These are phyloP conservation scores for Lepidurus couesii DNA, from an alignment of 1,140 invertebrate species.

Conservation along the genomic window DNA sequence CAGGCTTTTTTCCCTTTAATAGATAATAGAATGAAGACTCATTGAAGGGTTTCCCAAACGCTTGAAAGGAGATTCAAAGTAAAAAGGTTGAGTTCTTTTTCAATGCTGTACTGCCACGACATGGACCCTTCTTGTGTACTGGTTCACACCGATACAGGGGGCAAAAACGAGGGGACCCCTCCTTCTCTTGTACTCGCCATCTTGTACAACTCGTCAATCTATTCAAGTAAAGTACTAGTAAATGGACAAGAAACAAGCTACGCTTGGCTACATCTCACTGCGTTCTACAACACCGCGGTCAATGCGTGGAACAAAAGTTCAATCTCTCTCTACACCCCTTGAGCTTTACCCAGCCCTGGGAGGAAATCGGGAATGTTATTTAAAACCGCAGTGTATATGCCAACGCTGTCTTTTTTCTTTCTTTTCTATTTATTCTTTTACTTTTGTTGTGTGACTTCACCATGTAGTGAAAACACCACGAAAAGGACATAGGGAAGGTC, in stretches of 20 bases:
- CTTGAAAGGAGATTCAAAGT: neutral
- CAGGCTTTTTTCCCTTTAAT: neutral
- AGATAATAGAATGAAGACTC: constrained; percentile 3
- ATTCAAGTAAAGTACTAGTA: constrained; percentile 22
- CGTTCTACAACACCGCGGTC: neutral
- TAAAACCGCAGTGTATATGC: too few species aligned
- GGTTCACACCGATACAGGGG: neutral
- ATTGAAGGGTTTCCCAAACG: constrained; percentile 7
- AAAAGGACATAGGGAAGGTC: neutral
- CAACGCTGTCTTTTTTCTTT: too few species aligned
- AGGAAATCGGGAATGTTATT: too few species aligned
- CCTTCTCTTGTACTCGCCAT: constrained; percentile 12
- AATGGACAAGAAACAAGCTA: constrained; percentile 11
- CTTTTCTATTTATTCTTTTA: too few species aligned
- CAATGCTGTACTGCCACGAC: neutral
- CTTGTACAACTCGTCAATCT: constrained; percentile 7
- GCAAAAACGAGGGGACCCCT: neutral
- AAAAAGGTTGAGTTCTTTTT: neutral
- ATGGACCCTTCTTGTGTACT: neutral
- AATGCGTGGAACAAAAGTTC: constrained; percentile 9
- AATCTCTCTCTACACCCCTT: neutral
- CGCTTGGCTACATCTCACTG: constrained; percentile 12
- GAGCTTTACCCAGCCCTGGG: neutral
- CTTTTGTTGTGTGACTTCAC: too few species aligned
- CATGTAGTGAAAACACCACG: neutral